Conservation (phyloP, 2,888 invertebrate species). For the Crossocerus cetratus region DNA sequence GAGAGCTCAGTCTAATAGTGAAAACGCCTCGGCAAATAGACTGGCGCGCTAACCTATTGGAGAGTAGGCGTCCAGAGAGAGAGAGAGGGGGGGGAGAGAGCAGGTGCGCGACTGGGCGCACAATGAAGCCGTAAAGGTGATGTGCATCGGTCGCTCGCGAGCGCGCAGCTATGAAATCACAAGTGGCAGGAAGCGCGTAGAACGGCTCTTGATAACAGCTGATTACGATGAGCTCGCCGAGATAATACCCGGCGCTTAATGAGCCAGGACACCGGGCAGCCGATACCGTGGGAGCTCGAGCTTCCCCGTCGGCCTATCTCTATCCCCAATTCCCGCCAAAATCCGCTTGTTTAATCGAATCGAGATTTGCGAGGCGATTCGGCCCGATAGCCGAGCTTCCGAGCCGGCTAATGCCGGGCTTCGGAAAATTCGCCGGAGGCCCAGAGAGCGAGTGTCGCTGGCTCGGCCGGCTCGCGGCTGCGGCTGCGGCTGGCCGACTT, state of each 20-base stretch:
- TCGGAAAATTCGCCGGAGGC: background rate
- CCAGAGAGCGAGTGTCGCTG: background rate
- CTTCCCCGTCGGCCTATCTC: background rate
- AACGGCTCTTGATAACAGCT: conserved; percentile 53
- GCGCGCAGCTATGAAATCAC: conserved; percentile 28
- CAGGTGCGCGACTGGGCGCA: conserved; percentile 18
- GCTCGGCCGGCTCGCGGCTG: background rate
- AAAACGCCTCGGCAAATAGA: background rate
- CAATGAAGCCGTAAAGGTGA: conserved; percentile 40
- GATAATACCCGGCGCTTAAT: conserved; percentile 32
- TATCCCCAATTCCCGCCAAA: conserved; percentile 41
- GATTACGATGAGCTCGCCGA: conserved; percentile 51
- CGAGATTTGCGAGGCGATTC: too few species aligned
- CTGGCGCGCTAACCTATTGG: background rate
- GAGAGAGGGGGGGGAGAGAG: background rate
- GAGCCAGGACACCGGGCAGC: conserved; percentile 12
- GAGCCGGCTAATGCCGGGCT: too few species aligned
- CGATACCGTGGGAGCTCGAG: conserved; percentile 1
- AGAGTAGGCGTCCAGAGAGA: conserved; percentile 13
- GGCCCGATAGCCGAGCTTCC: too few species aligned
- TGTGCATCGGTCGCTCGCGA: conserved; percentile 40
- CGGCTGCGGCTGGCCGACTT: too few species aligned
- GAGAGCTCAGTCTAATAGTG: background rate
- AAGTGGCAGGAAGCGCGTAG: conserved; percentile 44
- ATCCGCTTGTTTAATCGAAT: conserved; percentile 14